A percentile compares a stretch with the other conserved stretches of the same genome.
These are phyloP conservation scores for Acropora yongei DNA, from an alignment of 64 coral and sea anemone genomes.

Conservation along the genomic window DNA sequence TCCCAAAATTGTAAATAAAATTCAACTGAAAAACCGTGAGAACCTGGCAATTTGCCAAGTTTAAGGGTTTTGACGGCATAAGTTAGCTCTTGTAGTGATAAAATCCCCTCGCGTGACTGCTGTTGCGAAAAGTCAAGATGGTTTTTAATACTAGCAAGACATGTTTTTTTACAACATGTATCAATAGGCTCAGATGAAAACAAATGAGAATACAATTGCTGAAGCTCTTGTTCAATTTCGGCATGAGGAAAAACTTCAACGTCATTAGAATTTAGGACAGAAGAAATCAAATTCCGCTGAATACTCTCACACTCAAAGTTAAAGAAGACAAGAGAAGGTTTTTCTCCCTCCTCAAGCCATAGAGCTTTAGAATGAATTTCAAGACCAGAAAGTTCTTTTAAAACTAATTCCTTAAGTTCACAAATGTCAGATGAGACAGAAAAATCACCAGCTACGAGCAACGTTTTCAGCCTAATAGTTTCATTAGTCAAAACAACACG, in stretches of 20 bases:
- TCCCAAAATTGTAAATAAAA: conserved; percentile 42
- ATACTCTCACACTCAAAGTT: too few relatives aligned
- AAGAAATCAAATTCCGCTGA: neutral
- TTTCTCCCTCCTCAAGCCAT: neutral
- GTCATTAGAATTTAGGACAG: neutral
- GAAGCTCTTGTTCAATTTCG: neutral
- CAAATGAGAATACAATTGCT: conserved; percentile 4
- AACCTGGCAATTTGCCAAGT: neutral
- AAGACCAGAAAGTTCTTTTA: too few relatives aligned
- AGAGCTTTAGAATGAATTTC: too few relatives aligned
- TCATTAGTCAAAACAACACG: neutral
- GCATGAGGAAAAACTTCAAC: neutral
- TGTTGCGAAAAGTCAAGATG: neutral
- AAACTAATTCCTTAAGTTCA: too few relatives aligned
- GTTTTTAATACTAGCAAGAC: neutral
- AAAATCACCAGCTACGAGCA: neutral
- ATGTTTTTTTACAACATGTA: neutral
- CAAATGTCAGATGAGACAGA: neutral
- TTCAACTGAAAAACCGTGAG: conserved; percentile 4
- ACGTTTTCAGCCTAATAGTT: neutral
- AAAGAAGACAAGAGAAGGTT: too few relatives aligned
- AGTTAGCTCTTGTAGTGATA: conserved; percentile 22
- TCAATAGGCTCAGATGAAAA: conserved; percentile 25
- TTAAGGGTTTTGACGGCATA: neutral
- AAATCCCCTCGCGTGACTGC: neutral